These are phyloP conservation scores for Ameiurus melas DNA, from an alignment of 2,113 vertebrate species.

Conservation along the genomic window DNA sequence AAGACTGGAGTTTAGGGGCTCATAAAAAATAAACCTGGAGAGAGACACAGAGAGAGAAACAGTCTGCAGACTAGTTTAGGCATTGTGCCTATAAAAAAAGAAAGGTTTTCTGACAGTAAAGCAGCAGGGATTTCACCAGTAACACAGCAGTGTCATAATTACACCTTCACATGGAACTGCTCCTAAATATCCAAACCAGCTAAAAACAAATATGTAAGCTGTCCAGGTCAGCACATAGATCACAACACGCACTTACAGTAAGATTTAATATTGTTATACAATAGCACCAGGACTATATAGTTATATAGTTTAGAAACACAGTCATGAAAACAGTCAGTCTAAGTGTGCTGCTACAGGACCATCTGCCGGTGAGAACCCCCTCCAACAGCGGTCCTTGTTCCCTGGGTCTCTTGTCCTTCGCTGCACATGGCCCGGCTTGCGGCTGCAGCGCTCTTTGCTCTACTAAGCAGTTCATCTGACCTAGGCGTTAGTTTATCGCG, in stretches of 20 bases:
- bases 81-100: conserved; percentile 30
- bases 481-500: too few relatives aligned
- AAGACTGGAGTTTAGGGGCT: conserved; percentile 46
- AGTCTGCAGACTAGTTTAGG: conserved; percentile 38
- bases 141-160: conserved; percentile 61
- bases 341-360: too few relatives aligned
- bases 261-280: neutral
- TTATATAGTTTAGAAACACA: too few relatives aligned
- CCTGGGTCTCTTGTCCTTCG: too few relatives aligned
- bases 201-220: conserved; percentile 11
- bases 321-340: too few relatives aligned
- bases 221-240: neutral
- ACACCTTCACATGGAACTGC: conserved; percentile 68
- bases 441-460: too few relatives aligned
- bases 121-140: conserved; percentile 53
- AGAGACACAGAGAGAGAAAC: conserved; percentile 7
- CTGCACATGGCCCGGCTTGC: too few relatives aligned
- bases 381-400: too few relatives aligned
- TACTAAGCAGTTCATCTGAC: too few relatives aligned
- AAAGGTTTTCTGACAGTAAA: conserved; percentile 58
- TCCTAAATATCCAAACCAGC: conserved; percentile 43
- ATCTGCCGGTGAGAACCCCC: too few relatives aligned
- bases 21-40: conserved; percentile 66
- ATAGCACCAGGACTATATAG: neutral
- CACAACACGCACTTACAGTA: neutral